Percentiles rank a stretch among this genome's conserved stretches.
phyloP scores from a whole-genome alignment of 2,888 invertebrate species.

The Smittia sp. region DNA sequence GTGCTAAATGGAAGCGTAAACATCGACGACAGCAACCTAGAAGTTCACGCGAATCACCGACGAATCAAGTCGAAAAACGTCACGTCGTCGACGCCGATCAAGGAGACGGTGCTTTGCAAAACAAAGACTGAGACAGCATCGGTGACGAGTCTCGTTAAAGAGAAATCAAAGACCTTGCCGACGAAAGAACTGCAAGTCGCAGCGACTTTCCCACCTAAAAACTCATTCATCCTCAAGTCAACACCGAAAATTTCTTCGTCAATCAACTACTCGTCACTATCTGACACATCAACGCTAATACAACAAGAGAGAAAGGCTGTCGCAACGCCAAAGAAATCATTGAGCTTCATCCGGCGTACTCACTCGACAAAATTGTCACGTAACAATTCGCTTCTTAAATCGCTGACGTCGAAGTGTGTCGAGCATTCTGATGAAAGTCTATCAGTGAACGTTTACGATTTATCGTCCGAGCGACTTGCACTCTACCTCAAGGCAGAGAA shows the following conservation, averaged over 20 bases:
- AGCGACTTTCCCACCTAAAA: conserved; percentile 53
- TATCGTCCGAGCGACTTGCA: conserved; percentile 50
- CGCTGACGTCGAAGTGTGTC: conserved; percentile 57
- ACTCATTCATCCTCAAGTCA: conserved; percentile 52
- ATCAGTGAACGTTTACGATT: conserved; percentile 53
- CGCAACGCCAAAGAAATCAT: conserved; percentile 57
- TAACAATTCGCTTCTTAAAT: conserved; percentile 63
- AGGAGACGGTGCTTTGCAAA: conserved; percentile 52
- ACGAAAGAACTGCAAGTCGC: not conserved
- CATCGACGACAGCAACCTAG: conserved; percentile 45
- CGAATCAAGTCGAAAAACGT: conserved; percentile 43
- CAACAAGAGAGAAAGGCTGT: conserved; percentile 44
- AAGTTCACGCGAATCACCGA: conserved; percentile 40
- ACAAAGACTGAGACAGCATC: conserved; percentile 54
- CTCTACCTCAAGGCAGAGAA: conserved; percentile 51
- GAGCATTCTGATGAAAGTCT: conserved; percentile 55
- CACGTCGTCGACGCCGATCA: conserved; percentile 52
- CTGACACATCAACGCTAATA: conserved; percentile 11
- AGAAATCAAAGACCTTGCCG: conserved; percentile 63
- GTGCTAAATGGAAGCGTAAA: conserved; percentile 50
- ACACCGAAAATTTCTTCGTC: conserved; percentile 47
- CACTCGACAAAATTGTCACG: conserved; percentile 70
- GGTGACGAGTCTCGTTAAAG: conserved; percentile 52
- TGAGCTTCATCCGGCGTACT: conserved; percentile 67
- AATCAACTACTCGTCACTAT: conserved; percentile 43